Percentiles rank a stretch among this genome's conserved stretches.
phyloP scores from a whole-genome alignment of 2,888 invertebrate genomes.

The Caradrina kadenii region DNA sequence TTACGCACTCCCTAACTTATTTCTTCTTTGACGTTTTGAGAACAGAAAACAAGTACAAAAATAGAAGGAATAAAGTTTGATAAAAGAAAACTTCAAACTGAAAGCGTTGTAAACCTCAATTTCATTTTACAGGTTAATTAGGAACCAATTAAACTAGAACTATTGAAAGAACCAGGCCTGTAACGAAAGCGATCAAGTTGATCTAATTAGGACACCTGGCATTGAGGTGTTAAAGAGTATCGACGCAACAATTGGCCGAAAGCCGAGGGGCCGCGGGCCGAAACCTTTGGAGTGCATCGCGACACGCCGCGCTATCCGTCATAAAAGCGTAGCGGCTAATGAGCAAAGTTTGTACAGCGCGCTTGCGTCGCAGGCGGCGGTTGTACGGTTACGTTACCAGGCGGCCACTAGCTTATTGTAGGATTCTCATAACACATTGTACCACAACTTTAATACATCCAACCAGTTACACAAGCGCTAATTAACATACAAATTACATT shows the following conservation, averaged over 20 bases:
- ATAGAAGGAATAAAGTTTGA: conserved; percentile 1
- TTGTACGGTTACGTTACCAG: conserved; percentile 41
- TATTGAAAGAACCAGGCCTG: conserved; percentile 4
- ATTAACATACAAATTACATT: conserved; percentile 53
- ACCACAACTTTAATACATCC: conserved; percentile 29
- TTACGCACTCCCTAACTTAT: conserved; percentile 48
- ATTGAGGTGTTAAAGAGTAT: conserved; percentile 35
- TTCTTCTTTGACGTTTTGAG: conserved; percentile 22
- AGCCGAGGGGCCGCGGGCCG: conserved; percentile 34
- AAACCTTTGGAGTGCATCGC: conserved; percentile 51
- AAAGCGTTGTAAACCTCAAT: not conserved
- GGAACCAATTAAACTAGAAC: conserved; percentile 34
- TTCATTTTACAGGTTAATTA: conserved; percentile 22
- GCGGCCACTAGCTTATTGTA: conserved; percentile 44
- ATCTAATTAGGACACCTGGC: conserved; percentile 46
- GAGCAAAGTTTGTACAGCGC: conserved; percentile 70
- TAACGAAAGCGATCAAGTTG: conserved; percentile 36
- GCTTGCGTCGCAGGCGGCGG: conserved; percentile 53
- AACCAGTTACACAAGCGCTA: conserved; percentile 22
- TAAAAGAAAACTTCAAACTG: not conserved
- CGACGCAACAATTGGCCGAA: conserved; percentile 55
- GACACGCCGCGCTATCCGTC: conserved; percentile 59
- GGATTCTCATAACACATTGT: conserved; percentile 42
- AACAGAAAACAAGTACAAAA: conserved; percentile 14
- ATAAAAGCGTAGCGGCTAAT: conserved; percentile 71